Evolutionary conservation across 2,113 vertebrate species (phyloP), one percentile per base, ranked within the genome.

Genomic region (Plecotus auritus): DNA sequence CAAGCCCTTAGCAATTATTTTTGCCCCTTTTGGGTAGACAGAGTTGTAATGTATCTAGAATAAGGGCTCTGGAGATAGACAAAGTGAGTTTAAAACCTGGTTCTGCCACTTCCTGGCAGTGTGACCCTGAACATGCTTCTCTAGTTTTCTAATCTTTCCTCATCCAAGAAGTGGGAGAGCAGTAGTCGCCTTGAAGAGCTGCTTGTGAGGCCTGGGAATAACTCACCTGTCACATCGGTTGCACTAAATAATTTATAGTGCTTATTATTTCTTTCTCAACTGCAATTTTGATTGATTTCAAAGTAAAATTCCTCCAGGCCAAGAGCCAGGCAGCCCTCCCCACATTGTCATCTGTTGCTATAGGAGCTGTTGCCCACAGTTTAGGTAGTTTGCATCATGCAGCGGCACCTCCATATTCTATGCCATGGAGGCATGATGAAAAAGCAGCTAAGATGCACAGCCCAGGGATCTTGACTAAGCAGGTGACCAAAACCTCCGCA

Each of bases 371-470:
- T 97, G 95, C 97, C 85, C 40, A 3, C 22, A 26, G 45, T 86
- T 67, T 70, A 86, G 94, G 16, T 1, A 7, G 85, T 97, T 97
- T 97, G 96, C 96, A 97, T 97, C 96, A 97, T 97, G 92, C 95
- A 76, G 82, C 35, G 8, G 32, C 49, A 42, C 69, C 85, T 88
- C 26, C 1, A 85, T 67, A 18, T 40, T 84, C 93, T 30, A 0
- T 69, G 69, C 64, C 5, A 59, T 1, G 9, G 67, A 94, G 81
- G 73, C 91, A 96, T 97, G 97, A 97, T 97, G 96, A 97, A 97
- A 97, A 97, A 18, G 77, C 90, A 47, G 2, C 72, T 69, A 73
- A 92, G 82, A 74, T 0, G 0, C 20, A 8, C 54, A 94, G 93
- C 96, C 81, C 85, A 64, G 93, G 89, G 95, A 96, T 37, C 86